Evolutionary conservation across 2,113 vertebrate species (phyloP).

Genomic region (Passer montanus): DNA sequence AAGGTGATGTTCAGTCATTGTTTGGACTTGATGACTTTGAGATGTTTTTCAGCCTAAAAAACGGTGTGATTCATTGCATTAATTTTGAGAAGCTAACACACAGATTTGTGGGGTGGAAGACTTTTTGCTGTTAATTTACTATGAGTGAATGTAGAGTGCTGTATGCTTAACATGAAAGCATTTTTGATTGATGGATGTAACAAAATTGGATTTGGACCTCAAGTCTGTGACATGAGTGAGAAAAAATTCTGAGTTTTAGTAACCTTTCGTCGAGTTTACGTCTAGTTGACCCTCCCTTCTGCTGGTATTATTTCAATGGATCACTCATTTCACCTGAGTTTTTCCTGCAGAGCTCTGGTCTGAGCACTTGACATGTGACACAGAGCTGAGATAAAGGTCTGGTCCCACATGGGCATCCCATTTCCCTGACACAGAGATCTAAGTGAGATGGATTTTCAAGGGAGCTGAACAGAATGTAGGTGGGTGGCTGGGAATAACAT

Average conservation of each 20-base stretch:
- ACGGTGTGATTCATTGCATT: background rate
- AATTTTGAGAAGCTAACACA: background rate
- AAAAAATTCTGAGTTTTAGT: background rate
- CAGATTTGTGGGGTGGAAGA: background rate
- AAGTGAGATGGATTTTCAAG: background rate
- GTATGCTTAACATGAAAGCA: background rate
- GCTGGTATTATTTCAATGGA: background rate
- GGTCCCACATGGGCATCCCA: rapidly evolving
- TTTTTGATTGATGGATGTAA: background rate
- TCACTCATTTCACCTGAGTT: rapidly evolving
- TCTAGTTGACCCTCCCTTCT: background rate
- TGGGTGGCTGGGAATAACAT: background rate
- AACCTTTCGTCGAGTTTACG: background rate
- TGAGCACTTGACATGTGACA: too few relatives aligned
- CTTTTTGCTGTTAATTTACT: background rate
- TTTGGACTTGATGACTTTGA: background rate
- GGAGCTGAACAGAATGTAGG: background rate
- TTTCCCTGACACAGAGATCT: background rate
- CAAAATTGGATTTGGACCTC: background rate
- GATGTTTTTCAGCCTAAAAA: background rate
- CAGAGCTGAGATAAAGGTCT: background rate
- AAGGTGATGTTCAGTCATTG: background rate
- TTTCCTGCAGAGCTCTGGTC: background rate
- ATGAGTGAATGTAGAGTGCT: background rate
- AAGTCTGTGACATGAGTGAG: background rate